Evolutionary conservation across 2,888 invertebrate genomes (phyloP).

Genomic region (Lacanobia wlatinum): DNA sequence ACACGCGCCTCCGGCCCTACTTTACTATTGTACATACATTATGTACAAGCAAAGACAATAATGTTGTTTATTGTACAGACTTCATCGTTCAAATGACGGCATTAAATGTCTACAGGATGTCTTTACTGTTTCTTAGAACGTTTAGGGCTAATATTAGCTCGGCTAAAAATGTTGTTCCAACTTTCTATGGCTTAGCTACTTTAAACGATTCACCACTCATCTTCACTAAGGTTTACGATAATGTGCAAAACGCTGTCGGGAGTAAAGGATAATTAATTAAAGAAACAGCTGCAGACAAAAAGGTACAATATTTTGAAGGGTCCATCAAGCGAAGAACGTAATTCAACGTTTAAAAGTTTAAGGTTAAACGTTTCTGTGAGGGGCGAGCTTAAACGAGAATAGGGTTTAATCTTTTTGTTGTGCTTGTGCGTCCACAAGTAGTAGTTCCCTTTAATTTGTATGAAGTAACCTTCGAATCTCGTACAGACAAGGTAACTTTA

Average conservation of each 20-base stretch:
- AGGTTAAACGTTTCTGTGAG: slow-evolving; percentile 66
- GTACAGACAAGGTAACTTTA: slow-evolving; percentile 60
- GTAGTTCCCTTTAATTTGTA: slow-evolving; percentile 66
- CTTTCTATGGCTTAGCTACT: slow-evolving; percentile 50
- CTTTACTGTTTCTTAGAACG: slow-evolving; percentile 71
- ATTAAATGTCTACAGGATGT: slow-evolving; percentile 76
- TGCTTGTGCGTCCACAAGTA: slow-evolving; percentile 31
- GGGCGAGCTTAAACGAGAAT: slow-evolving; percentile 65
- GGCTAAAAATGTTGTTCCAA: slow-evolving; percentile 50
- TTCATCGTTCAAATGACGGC: slow-evolving; percentile 69
- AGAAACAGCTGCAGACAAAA: slow-evolving; percentile 53
- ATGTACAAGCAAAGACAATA: slow-evolving; percentile 72
- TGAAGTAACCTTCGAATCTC: slow-evolving; percentile 64
- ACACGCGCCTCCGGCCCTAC: slow-evolving; percentile 67
- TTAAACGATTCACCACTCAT: slow-evolving; percentile 47
- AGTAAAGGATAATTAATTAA: slow-evolving; percentile 50
- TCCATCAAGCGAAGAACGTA: slow-evolving; percentile 59
- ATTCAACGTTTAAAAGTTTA: slow-evolving; percentile 66
- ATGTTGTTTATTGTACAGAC: slow-evolving; percentile 70
- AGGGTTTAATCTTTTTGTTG: slow-evolving; percentile 64
- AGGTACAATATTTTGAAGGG: slow-evolving; percentile 57
- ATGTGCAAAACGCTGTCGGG: slow-evolving; percentile 41
- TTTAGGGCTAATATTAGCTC: slow-evolving; percentile 60
- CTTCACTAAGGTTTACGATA: slow-evolving; percentile 44
- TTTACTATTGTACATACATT: slow-evolving; percentile 65